Base-by-base conservation (phyloP, 2,888 invertebrate species). In the Polyommatus icarus region DNA sequence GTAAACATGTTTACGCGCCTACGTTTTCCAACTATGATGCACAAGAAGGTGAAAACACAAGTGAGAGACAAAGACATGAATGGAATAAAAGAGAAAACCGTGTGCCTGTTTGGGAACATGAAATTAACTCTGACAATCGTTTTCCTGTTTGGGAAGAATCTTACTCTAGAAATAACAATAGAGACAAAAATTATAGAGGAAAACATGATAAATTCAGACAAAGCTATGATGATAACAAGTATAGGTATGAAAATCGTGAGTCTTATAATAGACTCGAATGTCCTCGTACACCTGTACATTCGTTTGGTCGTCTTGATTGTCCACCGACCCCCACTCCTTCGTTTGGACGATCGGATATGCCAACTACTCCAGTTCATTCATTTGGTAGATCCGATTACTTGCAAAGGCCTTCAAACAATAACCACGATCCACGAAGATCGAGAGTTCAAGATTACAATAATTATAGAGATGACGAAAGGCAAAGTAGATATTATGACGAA, bases 1-100 rank as follows among this genome's bases (percentile, higher is more conserved):
- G 81, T n/a, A 89, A 89, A 81, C 91, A 92, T 80, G 90, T 92
- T 18, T 93, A 92, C 80, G 87, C 91, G 10, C 89, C 92, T 15
- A 83, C 86, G 71, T 87, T 89, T 82, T 78, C 85, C 73, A 54
- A 77, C 77, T 80, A 79, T 78, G 89, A 90, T 46, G 79, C 80
- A 71, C 80, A 82, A 76, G 90, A 88, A 79, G 78, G 86, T 83
- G 83, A 87, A 85, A 61, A 76, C 46, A n/a, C 78, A 78, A 32
- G 50, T 29, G 79, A 81, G 71, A 79, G 54, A 76, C 77, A 71
- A 54, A 78, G 54, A 72, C 57, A 72, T 32, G 79, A 78, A 67
- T 78, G 81, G 76, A 78, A 77, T 61, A 76, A 76, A 71, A 59
- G 59, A 72, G 32, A 36, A 61, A 59, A 71, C 10, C 46, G 46